A percentile compares a stretch with the other conserved stretches of the same genome.
These are phyloP conservation scores for Entomobrya multifasciata DNA, from an alignment of 2,888 invertebrate species.

Conservation along the genomic window DNA sequence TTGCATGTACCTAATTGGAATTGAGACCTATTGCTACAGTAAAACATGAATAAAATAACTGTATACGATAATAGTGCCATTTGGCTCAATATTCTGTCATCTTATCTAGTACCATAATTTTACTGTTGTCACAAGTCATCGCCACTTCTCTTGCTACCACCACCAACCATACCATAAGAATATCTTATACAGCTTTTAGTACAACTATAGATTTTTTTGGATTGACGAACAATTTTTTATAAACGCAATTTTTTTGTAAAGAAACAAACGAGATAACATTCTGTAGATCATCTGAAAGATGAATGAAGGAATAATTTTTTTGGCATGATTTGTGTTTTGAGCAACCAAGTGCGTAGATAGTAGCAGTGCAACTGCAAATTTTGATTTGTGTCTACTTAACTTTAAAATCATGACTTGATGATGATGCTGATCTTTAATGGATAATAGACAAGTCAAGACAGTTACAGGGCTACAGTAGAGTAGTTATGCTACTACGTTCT, in stretches of 20 bases:
- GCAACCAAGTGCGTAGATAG: constrained; percentile 20
- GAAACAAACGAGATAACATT: neutral
- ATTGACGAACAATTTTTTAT: constrained; percentile 23
- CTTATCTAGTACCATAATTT: constrained; percentile 1
- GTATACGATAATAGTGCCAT: neutral
- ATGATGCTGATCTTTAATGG: constrained; percentile 19
- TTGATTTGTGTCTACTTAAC: neutral
- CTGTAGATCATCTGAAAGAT: constrained; percentile 4
- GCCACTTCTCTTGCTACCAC: neutral
- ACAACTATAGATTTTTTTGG: constrained; percentile 33
- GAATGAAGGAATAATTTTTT: constrained; percentile 50
- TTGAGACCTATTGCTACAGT: neutral
- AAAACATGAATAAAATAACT: neutral
- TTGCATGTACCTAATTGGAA: too few relatives aligned
- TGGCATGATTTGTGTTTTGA: constrained; percentile 48
- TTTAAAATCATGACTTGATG: constrained; percentile 20
- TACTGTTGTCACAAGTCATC: neutral
- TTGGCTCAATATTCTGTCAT: constrained; percentile 12
- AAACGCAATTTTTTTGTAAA: neutral
- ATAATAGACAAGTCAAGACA: neutral
- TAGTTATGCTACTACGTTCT: too few relatives aligned
- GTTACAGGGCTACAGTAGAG: neutral
- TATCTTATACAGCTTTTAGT: neutral
- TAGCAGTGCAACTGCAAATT: neutral
- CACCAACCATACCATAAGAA: too few relatives aligned